Base-by-base conservation (phyloP, 2,797 vertebrate genomes). In the Coranthus polyacanthus region DNA sequence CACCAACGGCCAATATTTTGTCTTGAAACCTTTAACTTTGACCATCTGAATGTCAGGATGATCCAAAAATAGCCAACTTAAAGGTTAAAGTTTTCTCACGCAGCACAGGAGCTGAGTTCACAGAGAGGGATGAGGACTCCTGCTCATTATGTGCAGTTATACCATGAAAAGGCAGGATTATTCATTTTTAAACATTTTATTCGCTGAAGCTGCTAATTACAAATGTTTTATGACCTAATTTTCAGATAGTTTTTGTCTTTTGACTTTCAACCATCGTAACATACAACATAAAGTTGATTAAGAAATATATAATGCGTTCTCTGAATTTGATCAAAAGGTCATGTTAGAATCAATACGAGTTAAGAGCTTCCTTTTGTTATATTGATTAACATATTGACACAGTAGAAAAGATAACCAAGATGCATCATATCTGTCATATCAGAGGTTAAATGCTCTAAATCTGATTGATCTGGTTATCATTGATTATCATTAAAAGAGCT, bases 21-120 rank as follows among this genome's bases (percentile, higher is more conserved):
- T 65, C 50, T 50, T 20, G 24, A 38, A 64, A 82, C 74, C 71
- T 83, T 83, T 78, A 38, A 55, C 70, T 72, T 55, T 50, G 54
- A 66, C 65, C 39, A 50, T 83, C 10, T 81, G 50, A 83, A 86
- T 85, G 78, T 87, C 76, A 68, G 52, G 62, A 44, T 12, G 15
- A 26, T 60, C 81, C 49, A 72, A 63, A 84, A 81, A 82, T 75
- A 86, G 47, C 11, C 60, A 47, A 36, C 59, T 75, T 72, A 84
- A 83, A 84, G 80, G 79, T 87, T 78, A 78, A 80, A 47, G 57
- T 77, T 72, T 65, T 57, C 69, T 68, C 64, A 58, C 45, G 2
- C 32, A 36, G 16, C 39, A 29, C 34, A 58, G 20, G 15, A 16
- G 39, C 44, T 53, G 37, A 11, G 42, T 18, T 38, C 44, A 66